Evolutionary conservation across 2,888 invertebrate genomes (phyloP).

Genomic region (Scaptomyza polygonia): DNA sequence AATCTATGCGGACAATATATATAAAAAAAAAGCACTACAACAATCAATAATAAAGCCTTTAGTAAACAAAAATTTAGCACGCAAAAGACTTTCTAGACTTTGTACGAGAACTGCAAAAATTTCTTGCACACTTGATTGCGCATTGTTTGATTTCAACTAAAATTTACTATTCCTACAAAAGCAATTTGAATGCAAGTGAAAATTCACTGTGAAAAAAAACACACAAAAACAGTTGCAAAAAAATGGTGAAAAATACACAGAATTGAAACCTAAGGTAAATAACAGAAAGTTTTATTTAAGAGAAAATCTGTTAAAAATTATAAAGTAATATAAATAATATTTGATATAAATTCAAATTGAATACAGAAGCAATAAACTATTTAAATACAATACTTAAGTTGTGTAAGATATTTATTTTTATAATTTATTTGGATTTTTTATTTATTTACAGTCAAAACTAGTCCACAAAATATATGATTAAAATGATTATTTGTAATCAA

Average conservation of each 20-base stretch:
- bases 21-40: slow-evolving; percentile 7
- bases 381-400: no score
- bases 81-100: slow-evolving; percentile 30
- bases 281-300: not conserved
- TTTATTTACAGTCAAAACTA: no score
- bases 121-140: slow-evolving; percentile 48
- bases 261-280: not conserved
- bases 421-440: no score
- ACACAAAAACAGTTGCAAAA: not conserved
- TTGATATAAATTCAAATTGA: no score
- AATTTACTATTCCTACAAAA: not conserved
- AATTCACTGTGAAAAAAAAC: not conserved
- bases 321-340: no score
- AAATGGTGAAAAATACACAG: not conserved
- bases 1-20: slow-evolving; percentile 43
- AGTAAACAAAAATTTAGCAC: slow-evolving; percentile 31
- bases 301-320: not conserved
- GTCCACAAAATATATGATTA: no score
- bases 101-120: slow-evolving; percentile 22
- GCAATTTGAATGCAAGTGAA: slow-evolving; percentile 12
- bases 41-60: slow-evolving; percentile 30
- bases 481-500: not conserved
- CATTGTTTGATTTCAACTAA: slow-evolving; percentile 24
- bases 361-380: no score
- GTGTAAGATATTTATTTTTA: no score